phyloP scores from a whole-genome alignment of 2,888 invertebrate genomes.

The Cheilosia urbana region DNA sequence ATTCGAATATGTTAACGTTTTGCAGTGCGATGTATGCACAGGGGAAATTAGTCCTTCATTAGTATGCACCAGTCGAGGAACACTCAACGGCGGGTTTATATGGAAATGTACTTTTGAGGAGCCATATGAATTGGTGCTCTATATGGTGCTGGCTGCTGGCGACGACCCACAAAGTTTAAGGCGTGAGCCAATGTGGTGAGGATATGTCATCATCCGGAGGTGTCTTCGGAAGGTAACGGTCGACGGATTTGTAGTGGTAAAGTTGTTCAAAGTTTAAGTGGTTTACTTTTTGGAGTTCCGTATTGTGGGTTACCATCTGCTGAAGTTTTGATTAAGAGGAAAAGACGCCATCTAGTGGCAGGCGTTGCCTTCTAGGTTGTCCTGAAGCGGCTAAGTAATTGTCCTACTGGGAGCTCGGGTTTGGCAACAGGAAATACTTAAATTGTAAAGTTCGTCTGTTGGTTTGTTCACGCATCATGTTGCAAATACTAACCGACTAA shows the following conservation, averaged over 20 bases:
- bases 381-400: no score
- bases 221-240: neutral
- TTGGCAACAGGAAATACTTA: no score
- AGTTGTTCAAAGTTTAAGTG: neutral
- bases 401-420: no score
- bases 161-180: conserved; percentile 46
- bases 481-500: no score
- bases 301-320: no score
- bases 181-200: neutral
- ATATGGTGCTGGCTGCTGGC: conserved; percentile 8
- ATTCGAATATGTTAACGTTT: conserved; percentile 39
- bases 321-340: no score
- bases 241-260: neutral
- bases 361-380: no score
- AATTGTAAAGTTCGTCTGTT: no score
- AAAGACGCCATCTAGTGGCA: no score
- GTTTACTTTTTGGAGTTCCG: neutral
- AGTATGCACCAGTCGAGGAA: conserved; percentile 52
- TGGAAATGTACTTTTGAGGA: conserved; percentile 49
- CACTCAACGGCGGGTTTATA: conserved; percentile 29
- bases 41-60: conserved; percentile 58
- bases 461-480: no score
- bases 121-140: conserved; percentile 23
- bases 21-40: conserved; percentile 37
- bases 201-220: conserved; percentile 16